These are phyloP conservation scores for Garrulus glandarius DNA, from an alignment of 2,797 vertebrate genomes.

Conservation along the genomic window DNA sequence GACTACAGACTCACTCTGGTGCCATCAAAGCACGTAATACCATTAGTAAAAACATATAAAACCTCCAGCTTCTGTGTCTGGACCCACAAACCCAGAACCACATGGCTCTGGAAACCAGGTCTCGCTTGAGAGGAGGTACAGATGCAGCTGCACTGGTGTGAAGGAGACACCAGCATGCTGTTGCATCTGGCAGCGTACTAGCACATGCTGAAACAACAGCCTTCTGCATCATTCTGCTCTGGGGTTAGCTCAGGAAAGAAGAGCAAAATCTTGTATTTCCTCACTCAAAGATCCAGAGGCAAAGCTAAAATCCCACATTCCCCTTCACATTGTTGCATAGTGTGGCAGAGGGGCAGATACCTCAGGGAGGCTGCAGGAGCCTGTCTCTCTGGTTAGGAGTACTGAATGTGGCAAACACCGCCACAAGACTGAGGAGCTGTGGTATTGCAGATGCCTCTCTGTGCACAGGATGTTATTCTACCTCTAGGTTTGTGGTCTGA, in stretches of 20 bases:
- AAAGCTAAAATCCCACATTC: neutral
- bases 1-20: neutral
- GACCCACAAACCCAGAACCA: neutral
- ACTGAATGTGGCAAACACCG: neutral
- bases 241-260: neutral
- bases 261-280: neutral
- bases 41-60: neutral
- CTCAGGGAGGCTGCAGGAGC: neutral
- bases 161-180: neutral
- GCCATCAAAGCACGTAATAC: neutral
- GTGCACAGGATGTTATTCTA: neutral
- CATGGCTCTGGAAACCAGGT: neutral
- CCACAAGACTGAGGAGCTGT: slow-evolving; percentile 9
- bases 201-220: neutral
- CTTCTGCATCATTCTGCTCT: neutral
- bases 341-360: neutral
- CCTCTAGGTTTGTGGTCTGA: neutral
- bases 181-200: neutral
- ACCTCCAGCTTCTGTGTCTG: neutral
- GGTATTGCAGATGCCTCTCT: neutral
- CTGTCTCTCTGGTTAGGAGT: neutral
- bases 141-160: neutral
- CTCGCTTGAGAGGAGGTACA: neutral
- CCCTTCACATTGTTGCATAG: neutral
- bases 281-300: neutral